Evolutionary conservation across 2,797 vertebrate species (phyloP).

Genomic region (Muraenolepis orangiensis): DNA sequence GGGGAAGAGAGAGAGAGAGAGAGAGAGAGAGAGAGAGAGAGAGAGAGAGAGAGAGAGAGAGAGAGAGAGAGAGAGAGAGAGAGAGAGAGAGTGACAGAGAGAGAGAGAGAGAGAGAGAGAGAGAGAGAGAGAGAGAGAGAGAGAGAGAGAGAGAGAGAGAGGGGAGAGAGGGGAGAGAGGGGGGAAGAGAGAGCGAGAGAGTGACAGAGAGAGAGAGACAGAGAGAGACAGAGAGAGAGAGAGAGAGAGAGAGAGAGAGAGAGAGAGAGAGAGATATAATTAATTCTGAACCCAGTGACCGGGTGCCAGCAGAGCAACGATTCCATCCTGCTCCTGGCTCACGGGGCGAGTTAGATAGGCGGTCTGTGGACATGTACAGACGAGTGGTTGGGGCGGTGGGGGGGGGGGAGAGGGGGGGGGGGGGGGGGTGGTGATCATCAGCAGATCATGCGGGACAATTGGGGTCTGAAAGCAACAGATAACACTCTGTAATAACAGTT

Average conservation of each 20-base stretch:
- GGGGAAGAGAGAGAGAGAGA: too few relatives aligned
- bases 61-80: neutral
- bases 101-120: neutral
- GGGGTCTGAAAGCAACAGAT: conserved; percentile 33
- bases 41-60: neutral
- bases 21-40: too few relatives aligned
- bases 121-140: neutral
- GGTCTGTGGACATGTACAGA: neutral
- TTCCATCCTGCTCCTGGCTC: too few relatives aligned
- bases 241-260: neutral
- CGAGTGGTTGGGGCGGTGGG: neutral
- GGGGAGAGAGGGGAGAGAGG: too few relatives aligned
- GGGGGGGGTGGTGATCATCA: conserved; percentile 35
- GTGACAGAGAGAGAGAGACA: too few relatives aligned
- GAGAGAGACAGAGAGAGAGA: neutral
- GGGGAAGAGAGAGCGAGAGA: too few relatives aligned
- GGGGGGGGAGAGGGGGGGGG: conserved; percentile 7
- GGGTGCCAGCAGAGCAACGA: too few relatives aligned
- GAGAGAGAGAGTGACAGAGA: neutral
- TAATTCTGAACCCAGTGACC: neutral
- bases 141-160: neutral
- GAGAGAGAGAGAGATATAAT: neutral
- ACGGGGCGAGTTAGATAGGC: too few relatives aligned
- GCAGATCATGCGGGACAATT: conserved; percentile 49
- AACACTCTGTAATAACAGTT: conserved; percentile 47